Conservation (phyloP, 2,113 vertebrate genomes). For the Machaerirhynchus nigripectus region DNA sequence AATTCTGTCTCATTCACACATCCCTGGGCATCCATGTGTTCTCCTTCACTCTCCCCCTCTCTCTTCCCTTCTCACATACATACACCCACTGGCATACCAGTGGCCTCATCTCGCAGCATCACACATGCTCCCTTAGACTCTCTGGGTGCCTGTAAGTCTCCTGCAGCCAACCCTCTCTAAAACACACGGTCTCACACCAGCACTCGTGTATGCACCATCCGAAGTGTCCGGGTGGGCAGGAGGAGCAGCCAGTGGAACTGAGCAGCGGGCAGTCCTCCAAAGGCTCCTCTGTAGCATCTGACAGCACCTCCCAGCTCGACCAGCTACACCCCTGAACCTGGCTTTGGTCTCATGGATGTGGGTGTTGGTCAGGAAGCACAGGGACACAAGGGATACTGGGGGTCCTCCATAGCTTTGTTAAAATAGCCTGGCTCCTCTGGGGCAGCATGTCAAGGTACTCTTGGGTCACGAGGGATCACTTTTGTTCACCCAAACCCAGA, state of each 20-base stretch:
- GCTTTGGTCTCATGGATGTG: neutral
- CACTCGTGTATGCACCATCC: neutral
- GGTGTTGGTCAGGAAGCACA: neutral
- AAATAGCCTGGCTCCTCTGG: neutral
- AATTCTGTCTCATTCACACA: conserved; percentile 44
- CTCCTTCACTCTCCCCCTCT: conserved; percentile 54
- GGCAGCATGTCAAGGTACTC: neutral
- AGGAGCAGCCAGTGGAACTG: neutral
- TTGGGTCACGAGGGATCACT: neutral
- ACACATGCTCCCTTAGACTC: conserved; percentile 1
- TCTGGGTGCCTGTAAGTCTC: neutral
- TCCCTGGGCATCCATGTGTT: conserved; percentile 53
- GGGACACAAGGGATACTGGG: neutral
- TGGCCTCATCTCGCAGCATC: conserved; percentile 41
- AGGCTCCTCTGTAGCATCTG: neutral
- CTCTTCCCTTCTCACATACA: conserved; percentile 19
- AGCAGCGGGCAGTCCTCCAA: neutral
- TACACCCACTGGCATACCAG: neutral
- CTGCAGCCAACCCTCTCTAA: neutral
- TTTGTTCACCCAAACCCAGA: neutral
- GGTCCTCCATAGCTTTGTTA: neutral
- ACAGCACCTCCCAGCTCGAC: neutral
- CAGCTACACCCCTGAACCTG: neutral
- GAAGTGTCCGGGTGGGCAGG: fast-evolving
- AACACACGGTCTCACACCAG: neutral